Evolutionary conservation across 1,140 invertebrate genomes (phyloP).

Genomic region (Zeugodacus cucurbitae): DNA sequence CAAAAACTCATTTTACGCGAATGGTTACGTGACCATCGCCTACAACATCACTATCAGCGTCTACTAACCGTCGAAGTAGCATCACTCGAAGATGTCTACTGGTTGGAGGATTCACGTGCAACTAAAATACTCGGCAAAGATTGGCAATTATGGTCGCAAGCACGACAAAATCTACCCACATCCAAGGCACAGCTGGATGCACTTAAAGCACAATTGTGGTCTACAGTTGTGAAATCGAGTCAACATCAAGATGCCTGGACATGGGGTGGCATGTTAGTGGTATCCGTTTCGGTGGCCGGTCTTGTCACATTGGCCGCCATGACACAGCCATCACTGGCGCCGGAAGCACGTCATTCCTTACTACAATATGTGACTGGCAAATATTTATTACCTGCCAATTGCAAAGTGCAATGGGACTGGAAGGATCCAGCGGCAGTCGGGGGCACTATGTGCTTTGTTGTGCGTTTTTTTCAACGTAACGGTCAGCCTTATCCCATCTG

Average conservation of each 20-base stretch:
- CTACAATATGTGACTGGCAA: slow-evolving; percentile 92
- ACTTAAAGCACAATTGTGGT: slow-evolving; percentile 87
- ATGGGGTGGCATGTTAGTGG: slow-evolving; percentile 88
- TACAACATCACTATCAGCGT: slow-evolving; percentile 81
- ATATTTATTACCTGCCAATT: slow-evolving; percentile 88
- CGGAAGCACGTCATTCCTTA: slow-evolving; percentile 87
- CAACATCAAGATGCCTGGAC: slow-evolving; percentile 90
- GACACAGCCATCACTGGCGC: slow-evolving; percentile 85
- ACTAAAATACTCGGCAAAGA: slow-evolving; percentile 81
- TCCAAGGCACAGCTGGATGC: slow-evolving; percentile 80
- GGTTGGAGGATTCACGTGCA: slow-evolving; percentile 83
- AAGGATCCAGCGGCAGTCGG: slow-evolving; percentile 87
- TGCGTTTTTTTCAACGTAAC: slow-evolving; percentile 91
- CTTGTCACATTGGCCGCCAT: slow-evolving; percentile 86
- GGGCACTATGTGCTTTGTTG: slow-evolving; percentile 88
- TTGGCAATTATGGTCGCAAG: slow-evolving; percentile 80
- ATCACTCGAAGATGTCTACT: slow-evolving; percentile 87
- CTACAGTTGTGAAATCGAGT: slow-evolving; percentile 84
- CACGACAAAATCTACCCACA: slow-evolving; percentile 80
- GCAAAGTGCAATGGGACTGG: slow-evolving; percentile 84
- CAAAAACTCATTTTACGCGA: slow-evolving; percentile 83
- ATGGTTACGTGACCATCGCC: slow-evolving; percentile 79
- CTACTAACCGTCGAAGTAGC: slow-evolving; percentile 82
- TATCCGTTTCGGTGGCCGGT: slow-evolving; percentile 85
- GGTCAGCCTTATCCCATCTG: slow-evolving; percentile 92